A percentile compares a stretch with the other conserved stretches of the same genome.
These are phyloP conservation scores for Ctenopoma kingsleyae DNA, from an alignment of 2,797 vertebrate genomes.

Conservation along the genomic window DNA sequence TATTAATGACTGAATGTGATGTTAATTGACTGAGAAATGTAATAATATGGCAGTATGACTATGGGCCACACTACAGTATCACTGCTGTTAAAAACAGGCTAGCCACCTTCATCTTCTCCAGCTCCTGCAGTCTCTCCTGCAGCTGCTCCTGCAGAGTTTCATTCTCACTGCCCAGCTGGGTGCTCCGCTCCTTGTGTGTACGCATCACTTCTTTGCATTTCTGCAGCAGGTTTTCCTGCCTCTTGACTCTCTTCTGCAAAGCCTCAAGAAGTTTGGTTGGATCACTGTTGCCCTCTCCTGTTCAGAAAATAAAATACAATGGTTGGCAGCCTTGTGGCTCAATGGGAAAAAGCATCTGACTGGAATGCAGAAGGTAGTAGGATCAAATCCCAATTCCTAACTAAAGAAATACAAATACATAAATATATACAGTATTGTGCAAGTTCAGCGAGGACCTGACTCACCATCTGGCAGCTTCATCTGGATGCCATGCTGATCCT, in stretches of 20 bases:
- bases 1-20: too few species aligned
- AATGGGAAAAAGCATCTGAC: too few species aligned
- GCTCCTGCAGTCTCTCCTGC: slow-evolving; percentile 94
- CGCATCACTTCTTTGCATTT: slow-evolving; percentile 90
- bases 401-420: too few species aligned
- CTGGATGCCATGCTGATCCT: too few species aligned
- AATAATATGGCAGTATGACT: not conserved
- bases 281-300: slow-evolving; percentile 84
- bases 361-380: too few species aligned
- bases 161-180: slow-evolving; percentile 91
- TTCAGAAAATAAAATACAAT: slow-evolving; percentile 45
- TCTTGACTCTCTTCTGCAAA: slow-evolving; percentile 88
- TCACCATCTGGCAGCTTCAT: too few species aligned
- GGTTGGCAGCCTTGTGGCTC: not conserved
- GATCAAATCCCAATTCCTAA: too few species aligned
- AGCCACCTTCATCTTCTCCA: slow-evolving; percentile 96
- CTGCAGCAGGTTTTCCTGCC: slow-evolving; percentile 94
- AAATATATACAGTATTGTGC: too few species aligned
- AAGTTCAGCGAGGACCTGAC: too few species aligned
- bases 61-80: not conserved
- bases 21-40: not conserved
- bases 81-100: not conserved
- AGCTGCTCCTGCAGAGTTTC: slow-evolving; percentile 95
- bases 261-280: slow-evolving; percentile 84
- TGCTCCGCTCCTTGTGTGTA: slow-evolving; percentile 88